phyloP scores from a whole-genome alignment of 2,797 vertebrate genomes.

The Erithacus rubecula region DNA sequence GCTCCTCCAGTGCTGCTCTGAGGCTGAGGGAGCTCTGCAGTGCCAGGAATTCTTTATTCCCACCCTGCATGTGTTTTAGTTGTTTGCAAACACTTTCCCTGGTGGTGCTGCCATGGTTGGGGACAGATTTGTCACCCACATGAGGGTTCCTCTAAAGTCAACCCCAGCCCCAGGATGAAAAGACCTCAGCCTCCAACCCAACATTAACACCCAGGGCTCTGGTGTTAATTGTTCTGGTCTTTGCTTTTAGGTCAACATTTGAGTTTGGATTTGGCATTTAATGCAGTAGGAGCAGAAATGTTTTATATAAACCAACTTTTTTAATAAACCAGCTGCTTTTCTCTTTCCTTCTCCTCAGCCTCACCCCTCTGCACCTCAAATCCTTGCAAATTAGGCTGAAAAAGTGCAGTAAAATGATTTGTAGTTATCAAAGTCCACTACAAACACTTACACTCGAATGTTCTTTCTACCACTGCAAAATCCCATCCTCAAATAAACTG shows the following conservation, averaged over 20 bases:
- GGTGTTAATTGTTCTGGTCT: no score
- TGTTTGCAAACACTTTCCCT: background rate
- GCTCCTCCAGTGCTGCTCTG: background rate
- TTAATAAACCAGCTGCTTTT: background rate
- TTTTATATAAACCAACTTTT: background rate
- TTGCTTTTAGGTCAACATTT: background rate
- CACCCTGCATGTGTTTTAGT: background rate
- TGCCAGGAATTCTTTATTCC: background rate
- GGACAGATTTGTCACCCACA: fast-evolving
- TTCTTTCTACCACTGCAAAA: background rate
- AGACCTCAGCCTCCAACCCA: background rate
- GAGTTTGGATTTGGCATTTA: background rate
- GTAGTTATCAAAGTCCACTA: background rate
- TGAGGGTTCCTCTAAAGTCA: background rate
- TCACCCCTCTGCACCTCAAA: background rate
- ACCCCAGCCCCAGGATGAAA: fast-evolving
- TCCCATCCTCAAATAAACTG: background rate
- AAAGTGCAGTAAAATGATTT: background rate
- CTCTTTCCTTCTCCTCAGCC: background rate
- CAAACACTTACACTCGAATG: background rate
- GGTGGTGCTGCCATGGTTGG: fast-evolving
- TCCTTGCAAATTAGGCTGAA: background rate
- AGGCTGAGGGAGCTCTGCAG: background rate
- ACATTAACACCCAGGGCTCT: fast-evolving
- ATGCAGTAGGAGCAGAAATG: background rate